Evolutionary conservation across 2,797 vertebrate species (phyloP).

Genomic region (Protosalanx chinensis): DNA sequence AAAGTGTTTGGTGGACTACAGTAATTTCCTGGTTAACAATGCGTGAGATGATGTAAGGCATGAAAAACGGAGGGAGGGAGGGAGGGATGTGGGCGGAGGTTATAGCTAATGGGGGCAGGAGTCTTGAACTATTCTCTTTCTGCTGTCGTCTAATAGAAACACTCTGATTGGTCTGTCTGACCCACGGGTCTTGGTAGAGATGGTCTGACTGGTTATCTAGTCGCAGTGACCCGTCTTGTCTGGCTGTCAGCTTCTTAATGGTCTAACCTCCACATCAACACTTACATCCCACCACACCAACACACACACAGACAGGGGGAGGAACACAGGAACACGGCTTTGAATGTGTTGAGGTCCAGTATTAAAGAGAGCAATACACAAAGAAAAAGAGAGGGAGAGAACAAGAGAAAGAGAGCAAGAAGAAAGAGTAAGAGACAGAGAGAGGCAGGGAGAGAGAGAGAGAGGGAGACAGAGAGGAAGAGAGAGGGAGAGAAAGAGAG

Average conservation of each 20-base stretch:
- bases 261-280: conserved; percentile 42
- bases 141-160: not conserved
- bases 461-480: conserved; percentile 39
- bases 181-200: not conserved
- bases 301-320: conserved; percentile 23
- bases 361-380: conserved; percentile 13
- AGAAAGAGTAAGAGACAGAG: not conserved
- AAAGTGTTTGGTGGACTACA: too few species aligned
- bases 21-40: not conserved
- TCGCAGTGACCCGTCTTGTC: not conserved
- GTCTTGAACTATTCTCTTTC: not conserved
- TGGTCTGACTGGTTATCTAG: not conserved
- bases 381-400: conserved; percentile 30
- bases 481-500: conserved; percentile 47
- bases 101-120: not conserved
- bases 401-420: too few species aligned
- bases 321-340: conserved; percentile 15
- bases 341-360: not conserved
- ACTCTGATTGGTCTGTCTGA: not conserved
- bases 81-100: not conserved
- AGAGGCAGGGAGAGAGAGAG: conserved; percentile 39
- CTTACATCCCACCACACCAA: conserved; percentile 34
- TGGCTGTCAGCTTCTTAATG: not conserved
- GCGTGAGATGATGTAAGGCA: not conserved
- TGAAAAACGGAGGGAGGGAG: not conserved